Evolutionary conservation across 2,888 invertebrate genomes (phyloP).

Genomic region (Platypus cylindrus): DNA sequence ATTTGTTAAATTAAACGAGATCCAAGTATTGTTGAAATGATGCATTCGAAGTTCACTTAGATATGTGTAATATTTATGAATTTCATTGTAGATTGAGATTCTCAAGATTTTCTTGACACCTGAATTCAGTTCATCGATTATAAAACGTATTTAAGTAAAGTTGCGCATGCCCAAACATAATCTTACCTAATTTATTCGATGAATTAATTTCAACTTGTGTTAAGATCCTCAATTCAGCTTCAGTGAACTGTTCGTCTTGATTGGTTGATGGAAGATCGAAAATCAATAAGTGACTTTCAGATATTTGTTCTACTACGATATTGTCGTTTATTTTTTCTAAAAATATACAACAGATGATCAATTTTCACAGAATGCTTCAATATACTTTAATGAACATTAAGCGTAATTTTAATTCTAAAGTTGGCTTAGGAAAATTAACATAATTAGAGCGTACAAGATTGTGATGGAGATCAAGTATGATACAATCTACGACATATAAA

Average conservation of each 20-base stretch:
- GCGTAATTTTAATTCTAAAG: too few species aligned
- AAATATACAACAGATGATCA: constrained; percentile 8
- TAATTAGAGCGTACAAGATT: too few species aligned
- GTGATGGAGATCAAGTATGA: too few species aligned
- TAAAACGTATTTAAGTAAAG: too few species aligned
- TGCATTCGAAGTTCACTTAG: constrained; percentile 23
- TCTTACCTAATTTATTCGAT: constrained; percentile 18
- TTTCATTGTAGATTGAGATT: constrained; percentile 26
- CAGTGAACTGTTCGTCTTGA: constrained; percentile 28
- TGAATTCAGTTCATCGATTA: too few species aligned
- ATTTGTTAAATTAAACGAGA: constrained; percentile 30
- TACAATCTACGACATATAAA: too few species aligned
- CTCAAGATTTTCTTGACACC: constrained; percentile 23
- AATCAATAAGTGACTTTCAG: constrained; percentile 28
- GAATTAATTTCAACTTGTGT: constrained; percentile 26
- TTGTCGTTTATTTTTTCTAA: constrained; percentile 21
- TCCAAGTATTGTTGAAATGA: constrained; percentile 32
- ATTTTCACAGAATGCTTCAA: too few species aligned
- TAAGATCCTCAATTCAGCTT: constrained; percentile 32
- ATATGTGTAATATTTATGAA: constrained; percentile 14
- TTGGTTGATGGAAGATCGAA: constrained; percentile 29
- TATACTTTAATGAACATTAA: too few species aligned
- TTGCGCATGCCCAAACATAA: neutral
- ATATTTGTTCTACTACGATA: constrained; percentile 20
- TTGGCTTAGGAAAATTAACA: too few species aligned